Evolutionary conservation across 2,113 vertebrate species (phyloP).

Genomic region (Thinocorus orbignyianus): DNA sequence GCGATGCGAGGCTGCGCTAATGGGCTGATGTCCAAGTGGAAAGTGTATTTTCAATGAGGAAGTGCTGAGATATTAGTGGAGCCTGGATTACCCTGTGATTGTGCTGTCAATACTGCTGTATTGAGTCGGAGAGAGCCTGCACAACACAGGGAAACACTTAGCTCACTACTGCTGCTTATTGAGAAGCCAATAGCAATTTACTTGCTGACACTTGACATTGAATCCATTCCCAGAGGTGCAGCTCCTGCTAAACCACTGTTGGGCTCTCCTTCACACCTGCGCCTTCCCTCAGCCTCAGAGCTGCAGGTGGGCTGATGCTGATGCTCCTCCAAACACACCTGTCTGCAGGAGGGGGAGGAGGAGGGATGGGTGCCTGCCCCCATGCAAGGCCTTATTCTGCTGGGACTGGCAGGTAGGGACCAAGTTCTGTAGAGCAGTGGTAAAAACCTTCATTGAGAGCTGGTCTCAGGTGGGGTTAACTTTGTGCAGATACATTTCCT

Average conservation of each 20-base stretch:
- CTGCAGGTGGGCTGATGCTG: neutral
- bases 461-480: neutral
- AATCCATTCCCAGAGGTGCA: constrained; percentile 75
- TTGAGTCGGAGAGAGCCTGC: constrained; percentile 86
- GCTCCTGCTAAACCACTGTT: constrained; percentile 38
- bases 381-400: neutral
- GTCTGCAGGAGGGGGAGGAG: rapidly evolving
- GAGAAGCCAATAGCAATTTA: constrained; percentile 99
- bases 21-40: constrained; percentile 72
- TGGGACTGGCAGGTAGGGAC: neutral
- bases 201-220: constrained; percentile 87
- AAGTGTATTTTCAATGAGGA: constrained; percentile 78
- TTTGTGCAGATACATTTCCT: neutral
- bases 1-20: constrained; percentile 31
- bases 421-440: rapidly evolving
- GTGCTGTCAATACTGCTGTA: constrained; percentile 95
- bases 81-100: constrained; percentile 92
- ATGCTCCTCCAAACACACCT: rapidly evolving
- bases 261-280: neutral
- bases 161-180: constrained; percentile 92
- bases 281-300: neutral
- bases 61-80: constrained; percentile 77
- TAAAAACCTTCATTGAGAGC: neutral
- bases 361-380: neutral
- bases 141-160: constrained; percentile 87